Evolutionary conservation across 2,113 vertebrate species (phyloP).

Genomic region (Collichthys lucidus): DNA sequence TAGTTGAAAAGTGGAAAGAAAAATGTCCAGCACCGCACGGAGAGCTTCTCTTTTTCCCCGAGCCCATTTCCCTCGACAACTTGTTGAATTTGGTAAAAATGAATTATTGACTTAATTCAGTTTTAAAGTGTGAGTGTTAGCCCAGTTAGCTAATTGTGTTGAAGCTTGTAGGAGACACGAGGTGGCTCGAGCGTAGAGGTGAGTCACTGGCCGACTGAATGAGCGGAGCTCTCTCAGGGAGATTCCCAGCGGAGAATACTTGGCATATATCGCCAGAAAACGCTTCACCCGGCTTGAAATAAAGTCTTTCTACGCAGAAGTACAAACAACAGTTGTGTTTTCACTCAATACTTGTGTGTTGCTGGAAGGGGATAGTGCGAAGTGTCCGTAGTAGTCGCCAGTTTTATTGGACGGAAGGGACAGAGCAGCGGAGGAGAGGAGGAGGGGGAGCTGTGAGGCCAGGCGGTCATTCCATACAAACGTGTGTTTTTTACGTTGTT

Average conservation of each 20-base stretch:
- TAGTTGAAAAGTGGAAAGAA: constrained; percentile 78
- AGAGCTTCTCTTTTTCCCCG: background rate
- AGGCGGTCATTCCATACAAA: constrained; percentile 84
- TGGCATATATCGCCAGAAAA: constrained; percentile 27
- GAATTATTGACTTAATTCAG: background rate
- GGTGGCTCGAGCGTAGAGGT: constrained; percentile 84
- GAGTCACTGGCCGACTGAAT: constrained; percentile 81
- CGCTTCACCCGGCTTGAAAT: background rate
- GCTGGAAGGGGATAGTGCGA: background rate
- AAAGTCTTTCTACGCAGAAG: background rate
- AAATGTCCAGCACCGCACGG: background rate
- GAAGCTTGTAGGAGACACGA: constrained; percentile 84
- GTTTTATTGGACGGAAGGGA: constrained; percentile 73
- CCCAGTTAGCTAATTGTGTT: constrained; percentile 83
- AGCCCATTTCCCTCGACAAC: constrained; percentile 14
- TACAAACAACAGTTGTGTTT: background rate
- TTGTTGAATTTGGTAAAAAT: constrained; percentile 24
- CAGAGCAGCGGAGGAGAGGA: constrained; percentile 53
- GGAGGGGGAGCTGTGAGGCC: constrained; percentile 83
- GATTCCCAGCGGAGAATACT: constrained; percentile 77
- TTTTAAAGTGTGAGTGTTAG: constrained; percentile 67
- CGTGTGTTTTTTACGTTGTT: constrained; percentile 45
- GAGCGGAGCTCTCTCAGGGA: constrained; percentile 72
- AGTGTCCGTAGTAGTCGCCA: constrained; percentile 61
- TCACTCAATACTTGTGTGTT: accelerated